Base-by-base conservation (phyloP, 2,888 invertebrate species). In the Rotaria socialis region DNA sequence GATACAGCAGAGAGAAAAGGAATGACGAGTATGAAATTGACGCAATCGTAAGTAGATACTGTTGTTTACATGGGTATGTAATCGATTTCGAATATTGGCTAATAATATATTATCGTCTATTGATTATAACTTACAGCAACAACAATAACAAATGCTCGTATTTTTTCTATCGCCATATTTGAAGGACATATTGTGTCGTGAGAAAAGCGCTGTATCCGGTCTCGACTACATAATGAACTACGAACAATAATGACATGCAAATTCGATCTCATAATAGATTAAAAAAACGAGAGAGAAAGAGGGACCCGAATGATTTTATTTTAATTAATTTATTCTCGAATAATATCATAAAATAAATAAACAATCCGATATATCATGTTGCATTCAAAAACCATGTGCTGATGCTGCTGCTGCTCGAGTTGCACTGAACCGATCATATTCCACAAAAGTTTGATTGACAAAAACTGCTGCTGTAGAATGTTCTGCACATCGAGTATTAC, bases 201-300 rank as follows among this genome's bases (percentile, higher is more conserved):
- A 67, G 67, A 67, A 67, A 67, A 67, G 67, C 67, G 35, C 35
- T 27, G 67, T 27, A 35, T 67, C 67, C 67, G 67, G 67, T 67
- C 67, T 27, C 67, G 27, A 67, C 67, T 27, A 67, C 14, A 67
- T 67, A 67, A 67, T 67, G 67, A 67, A 67, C 35, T 35, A 35
- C 27, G 35, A 67, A 67, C 67, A 67, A 27, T 67, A 67, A 67
- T 67, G 14, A 35, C 67, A 67, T 67, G 67, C 67, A 67, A 67
- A 67, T 67, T 67, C 6, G 16, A 67, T 67, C 5, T 27, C 16
- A 67, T n/a, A 35, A 67, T 11, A 67, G 16, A 67, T 16, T 2
- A 35, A 67, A 35, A 35, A 35, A 35, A 1, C 35, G 35, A 35
- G 35, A 35, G 35, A 35, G 35, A 35, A 67, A 16, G 67, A 14